phyloP scores from a whole-genome alignment of 2,113 vertebrate genomes.

The Corythaeola cristata region DNA sequence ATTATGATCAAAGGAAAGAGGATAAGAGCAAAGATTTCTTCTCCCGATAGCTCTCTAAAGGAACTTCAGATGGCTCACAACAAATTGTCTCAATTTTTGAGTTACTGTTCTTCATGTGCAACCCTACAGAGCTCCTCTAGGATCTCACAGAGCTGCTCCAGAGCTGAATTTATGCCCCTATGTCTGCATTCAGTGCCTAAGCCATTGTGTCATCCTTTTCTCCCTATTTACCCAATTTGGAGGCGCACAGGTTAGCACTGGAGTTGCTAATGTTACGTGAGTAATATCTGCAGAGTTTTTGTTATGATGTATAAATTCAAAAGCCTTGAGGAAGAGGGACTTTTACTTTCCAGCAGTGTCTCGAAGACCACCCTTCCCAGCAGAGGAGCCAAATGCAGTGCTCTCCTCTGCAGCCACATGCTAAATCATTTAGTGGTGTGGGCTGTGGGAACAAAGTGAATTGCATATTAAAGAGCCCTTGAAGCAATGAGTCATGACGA shows the following conservation, averaged over 20 bases:
- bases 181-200: background rate
- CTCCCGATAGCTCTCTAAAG: background rate
- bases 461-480: background rate
- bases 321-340: background rate
- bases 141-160: background rate
- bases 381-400: background rate
- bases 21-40: background rate
- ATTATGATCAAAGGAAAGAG: background rate
- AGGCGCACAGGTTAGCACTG: background rate
- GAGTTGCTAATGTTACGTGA: background rate
- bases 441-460: background rate
- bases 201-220: background rate
- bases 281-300: background rate
- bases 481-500: background rate
- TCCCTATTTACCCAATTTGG: background rate
- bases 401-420: background rate
- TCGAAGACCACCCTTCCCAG: background rate
- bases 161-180: background rate
- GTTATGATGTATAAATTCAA: background rate
- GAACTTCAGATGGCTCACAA: background rate
- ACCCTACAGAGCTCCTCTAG: background rate
- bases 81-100: background rate
- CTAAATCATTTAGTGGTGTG: background rate
- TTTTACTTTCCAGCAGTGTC: accelerated
- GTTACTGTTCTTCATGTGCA: background rate